Base-by-base conservation (phyloP, 2,797 vertebrate genomes). In the Tachyglossus aculeatus region DNA sequence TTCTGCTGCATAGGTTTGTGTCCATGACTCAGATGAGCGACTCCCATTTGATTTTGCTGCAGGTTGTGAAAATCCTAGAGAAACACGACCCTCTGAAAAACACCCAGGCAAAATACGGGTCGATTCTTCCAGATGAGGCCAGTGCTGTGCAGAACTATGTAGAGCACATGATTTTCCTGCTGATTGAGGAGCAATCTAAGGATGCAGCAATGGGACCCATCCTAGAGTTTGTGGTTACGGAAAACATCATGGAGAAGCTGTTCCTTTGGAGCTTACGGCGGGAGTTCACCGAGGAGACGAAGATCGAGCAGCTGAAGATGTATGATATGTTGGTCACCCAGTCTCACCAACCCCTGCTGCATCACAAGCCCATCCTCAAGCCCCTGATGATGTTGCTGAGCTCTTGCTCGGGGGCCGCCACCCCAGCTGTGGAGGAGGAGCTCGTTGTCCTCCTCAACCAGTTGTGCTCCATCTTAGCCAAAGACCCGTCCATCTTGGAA, bases 21-120 rank as follows among this genome's bases (percentile, higher is more conserved):
- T 43, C 13, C 25, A 31, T 36, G 38, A 4, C 3, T 59, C 25
- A 65, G 50, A 24, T 44, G 48, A 54, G 33, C 79, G 19, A 75
- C 55, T 8, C 22, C 12, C 65, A 18, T 81, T 80, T 79, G 24
- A 18, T 73, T 81, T 85, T 68, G 74, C 71, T 74, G 39, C 67
- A 99, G 97, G 98, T 99, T 89, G 92, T 98, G 78, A 98, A 98
- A 90, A 98, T 99, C 82, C 90, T 99, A 68, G 98, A 99, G 86
- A 98, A 95, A 77, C 96, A 99, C 2, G 98, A 99, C 58, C 97
- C 97, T 33, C 91, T 98, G 67, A 97, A 96, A 76, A 94, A 93
- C 73, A 86, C 53, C 69, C 91, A 92, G 82, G 93, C 90, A 2
- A 92, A 92, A 56, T 89, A 94, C 5, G 94, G 95, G 14, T 55